Evolutionary conservation across 2,797 vertebrate genomes (phyloP), one percentile per base, ranked within the genome.

Genomic region (Astyanax mexicanus): DNA sequence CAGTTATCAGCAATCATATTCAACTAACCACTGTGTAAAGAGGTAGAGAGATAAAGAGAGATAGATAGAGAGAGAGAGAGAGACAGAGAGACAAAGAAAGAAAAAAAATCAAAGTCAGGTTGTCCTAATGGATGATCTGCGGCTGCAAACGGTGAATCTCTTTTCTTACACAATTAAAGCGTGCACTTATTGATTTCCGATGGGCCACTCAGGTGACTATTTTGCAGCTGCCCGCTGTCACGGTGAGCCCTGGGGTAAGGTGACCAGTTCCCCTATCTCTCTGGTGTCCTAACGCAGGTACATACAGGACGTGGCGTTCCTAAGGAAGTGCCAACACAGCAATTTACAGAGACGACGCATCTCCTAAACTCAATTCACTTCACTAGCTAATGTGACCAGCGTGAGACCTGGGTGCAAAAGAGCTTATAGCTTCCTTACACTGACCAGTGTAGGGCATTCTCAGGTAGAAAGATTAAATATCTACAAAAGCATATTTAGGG

Each of bases 151-250:
- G 85, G 84, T 78, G 87, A 93, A 86, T 86, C 88, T 84, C 80
- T 87, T 94, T 88, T 84, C 90, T 80, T 84, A 86, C 91, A 95
- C 94, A 93, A 92, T 93, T 92, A 92, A 84, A 93, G 92, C 92
- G 92, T 85, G 89, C 86, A 91, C 84, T 89, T 95, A 97, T 96
- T 93, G 96, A 97, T 97, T 96, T 96, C 95, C 94, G 90, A 93
- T 93, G 92, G 86, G 87, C 87, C 91, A 92, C 93, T 91, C 89
- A 80, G 92, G 93, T 95, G 93, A 94, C 94, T 93, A 92, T 92
- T 88, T 66, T 68, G 72, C 25, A 32, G 68, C 94, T 95, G 90
- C 89, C 91, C 89, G 68, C 88, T 86, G 89, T 94, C 94, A 92
- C 91, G 92, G 92, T 88, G 93, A 92, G 92, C 93, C 94, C 92